Percentiles rank a stretch among this genome's conserved stretches.
Evolutionary conservation across 23 tunicate genomes (phyloP).

Genomic region (Halocynthia aurantium): DNA sequence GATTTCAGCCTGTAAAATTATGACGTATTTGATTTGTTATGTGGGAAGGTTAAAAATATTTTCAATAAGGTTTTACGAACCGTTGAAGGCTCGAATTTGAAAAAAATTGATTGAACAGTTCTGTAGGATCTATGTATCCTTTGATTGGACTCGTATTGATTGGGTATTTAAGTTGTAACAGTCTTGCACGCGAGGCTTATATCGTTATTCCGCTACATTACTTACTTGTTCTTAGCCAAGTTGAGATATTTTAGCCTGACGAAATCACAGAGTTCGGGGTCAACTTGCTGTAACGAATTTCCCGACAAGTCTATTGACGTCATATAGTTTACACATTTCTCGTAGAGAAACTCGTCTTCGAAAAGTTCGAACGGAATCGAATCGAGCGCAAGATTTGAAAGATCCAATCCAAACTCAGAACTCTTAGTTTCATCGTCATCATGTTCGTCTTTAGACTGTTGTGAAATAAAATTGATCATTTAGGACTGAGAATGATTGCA

Average conservation of each 20-base stretch:
- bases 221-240: constrained; percentile 69
- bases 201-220: background rate
- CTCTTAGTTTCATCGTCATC: no score
- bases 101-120: no score
- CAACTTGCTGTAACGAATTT: constrained; percentile 48
- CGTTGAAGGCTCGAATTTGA: no score
- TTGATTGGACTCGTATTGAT: no score
- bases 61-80: no score
- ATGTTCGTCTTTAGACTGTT: no score
- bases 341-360: constrained; percentile 85
- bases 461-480: no score
- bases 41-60: no score
- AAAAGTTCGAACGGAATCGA: constrained; percentile 62
- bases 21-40: background rate
- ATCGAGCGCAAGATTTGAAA: constrained; percentile 33
- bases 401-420: constrained; percentile 22
- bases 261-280: constrained; percentile 73
- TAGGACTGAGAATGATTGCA: no score
- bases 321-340: constrained; percentile 53
- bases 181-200: no score
- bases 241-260: constrained; percentile 32
- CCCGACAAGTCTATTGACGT: constrained; percentile 42
- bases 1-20: constrained; percentile 44
- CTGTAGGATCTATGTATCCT: no score
- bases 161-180: no score